Conservation (phyloP, 2,113 vertebrate species). For the Plotosus lineatus region DNA sequence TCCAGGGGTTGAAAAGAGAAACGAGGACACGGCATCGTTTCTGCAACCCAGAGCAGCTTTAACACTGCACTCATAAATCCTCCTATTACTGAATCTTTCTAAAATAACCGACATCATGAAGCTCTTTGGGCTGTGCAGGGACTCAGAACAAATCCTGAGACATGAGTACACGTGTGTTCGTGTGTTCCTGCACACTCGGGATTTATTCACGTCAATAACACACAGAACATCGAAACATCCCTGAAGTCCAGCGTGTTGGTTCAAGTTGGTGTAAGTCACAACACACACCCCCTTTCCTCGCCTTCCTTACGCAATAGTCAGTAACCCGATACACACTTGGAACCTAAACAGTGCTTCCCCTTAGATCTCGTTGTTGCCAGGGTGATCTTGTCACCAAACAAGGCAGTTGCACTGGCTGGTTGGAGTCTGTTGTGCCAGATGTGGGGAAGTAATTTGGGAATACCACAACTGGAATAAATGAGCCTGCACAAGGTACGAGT, state of each 20-base stretch:
- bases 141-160: background rate
- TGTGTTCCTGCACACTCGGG: background rate
- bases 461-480: background rate
- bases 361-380: background rate
- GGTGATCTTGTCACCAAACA: background rate
- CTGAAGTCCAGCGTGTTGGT: slow-evolving; percentile 10
- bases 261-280: background rate
- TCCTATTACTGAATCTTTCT: background rate
- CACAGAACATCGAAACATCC: background rate
- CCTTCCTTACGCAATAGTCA: slow-evolving; percentile 3
- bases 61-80: background rate
- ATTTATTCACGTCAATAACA: background rate
- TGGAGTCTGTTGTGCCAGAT: slow-evolving; percentile 6
- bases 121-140: background rate
- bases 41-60: background rate
- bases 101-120: background rate
- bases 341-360: background rate
- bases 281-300: background rate
- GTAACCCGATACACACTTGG: slow-evolving; percentile 22
- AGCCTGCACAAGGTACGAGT: background rate
- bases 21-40: background rate
- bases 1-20: background rate
- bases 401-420: background rate
- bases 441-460: background rate
- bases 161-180: background rate